Evolutionary conservation across 2,888 invertebrate species (phyloP).

Genomic region (Sipunculus nudus): DNA sequence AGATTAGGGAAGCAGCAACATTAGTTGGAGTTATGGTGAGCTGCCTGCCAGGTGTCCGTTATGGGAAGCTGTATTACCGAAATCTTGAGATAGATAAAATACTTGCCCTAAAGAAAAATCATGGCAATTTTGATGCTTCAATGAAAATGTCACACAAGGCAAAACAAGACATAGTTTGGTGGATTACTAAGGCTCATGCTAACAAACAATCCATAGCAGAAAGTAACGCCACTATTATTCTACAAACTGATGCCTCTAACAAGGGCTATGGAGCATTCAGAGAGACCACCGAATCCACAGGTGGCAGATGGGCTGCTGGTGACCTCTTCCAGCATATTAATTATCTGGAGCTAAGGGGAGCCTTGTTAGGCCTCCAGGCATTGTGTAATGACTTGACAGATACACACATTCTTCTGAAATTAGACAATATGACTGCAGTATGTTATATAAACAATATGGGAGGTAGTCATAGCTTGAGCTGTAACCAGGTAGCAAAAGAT

Average conservation of each 20-base stretch:
- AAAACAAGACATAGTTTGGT: conserved; percentile 1
- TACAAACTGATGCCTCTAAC: conserved; percentile 6
- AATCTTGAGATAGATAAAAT: conserved; percentile 4
- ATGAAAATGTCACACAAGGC: neutral
- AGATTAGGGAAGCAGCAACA: conserved; percentile 9
- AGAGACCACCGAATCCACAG: neutral
- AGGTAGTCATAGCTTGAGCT: too few species aligned
- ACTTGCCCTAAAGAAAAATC: neutral
- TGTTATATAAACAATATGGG: conserved; percentile 12
- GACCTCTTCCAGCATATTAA: conserved; percentile 2
- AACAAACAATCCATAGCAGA: neutral
- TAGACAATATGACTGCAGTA: conserved; percentile 18
- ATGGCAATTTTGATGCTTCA: neutral
- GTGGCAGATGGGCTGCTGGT: neutral
- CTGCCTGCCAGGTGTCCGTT: neutral
- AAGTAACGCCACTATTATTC: neutral
- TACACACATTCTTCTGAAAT: neutral
- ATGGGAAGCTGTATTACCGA: conserved; percentile 3
- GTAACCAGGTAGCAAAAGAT: conserved; percentile 2
- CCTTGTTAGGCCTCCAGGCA: neutral
- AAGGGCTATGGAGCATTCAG: conserved; percentile 4
- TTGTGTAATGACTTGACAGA: neutral
- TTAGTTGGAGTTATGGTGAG: conserved; percentile 7
- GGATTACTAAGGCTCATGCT: neutral
- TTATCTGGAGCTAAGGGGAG: conserved; percentile 13